Evolutionary conservation across 2,113 vertebrate genomes (phyloP).

Genomic region (Sula dactylatra): DNA sequence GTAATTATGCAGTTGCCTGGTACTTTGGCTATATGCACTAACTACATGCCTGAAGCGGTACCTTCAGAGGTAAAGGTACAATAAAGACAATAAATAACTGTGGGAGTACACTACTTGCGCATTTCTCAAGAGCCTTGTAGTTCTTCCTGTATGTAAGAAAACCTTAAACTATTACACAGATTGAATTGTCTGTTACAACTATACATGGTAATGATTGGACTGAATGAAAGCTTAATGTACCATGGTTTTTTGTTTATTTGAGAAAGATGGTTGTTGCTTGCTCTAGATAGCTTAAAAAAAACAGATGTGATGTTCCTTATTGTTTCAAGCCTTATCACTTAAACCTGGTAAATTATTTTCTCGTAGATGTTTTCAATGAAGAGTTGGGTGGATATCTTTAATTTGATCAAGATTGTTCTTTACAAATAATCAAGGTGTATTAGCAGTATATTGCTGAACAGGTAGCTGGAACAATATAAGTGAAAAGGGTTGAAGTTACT

Average conservation of each 20-base stretch:
- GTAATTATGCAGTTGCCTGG: not conserved
- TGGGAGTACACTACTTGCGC: accelerated
- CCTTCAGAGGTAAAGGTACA: not conserved
- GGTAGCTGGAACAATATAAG: not conserved
- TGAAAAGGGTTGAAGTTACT: not conserved
- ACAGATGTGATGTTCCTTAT: not conserved
- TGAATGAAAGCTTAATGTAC: not conserved
- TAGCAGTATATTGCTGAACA: not conserved
- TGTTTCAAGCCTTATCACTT: not conserved
- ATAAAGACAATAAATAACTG: not conserved
- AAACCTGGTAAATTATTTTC: not conserved
- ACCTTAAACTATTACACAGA: not conserved
- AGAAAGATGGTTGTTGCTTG: not conserved
- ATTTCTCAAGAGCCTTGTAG: not conserved
- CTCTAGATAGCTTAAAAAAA: not conserved
- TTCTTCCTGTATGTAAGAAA: not conserved
- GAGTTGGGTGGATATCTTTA: not conserved
- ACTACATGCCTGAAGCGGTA: not conserved
- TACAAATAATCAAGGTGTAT: not conserved
- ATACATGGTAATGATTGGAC: not conserved
- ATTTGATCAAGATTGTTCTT: not conserved
- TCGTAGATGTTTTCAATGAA: not conserved
- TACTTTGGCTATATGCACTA: not conserved
- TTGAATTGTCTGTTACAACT: not conserved
- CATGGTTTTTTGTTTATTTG: not conserved